Base-by-base conservation (phyloP, 2,113 vertebrate genomes). In the Mobula birostris region DNA sequence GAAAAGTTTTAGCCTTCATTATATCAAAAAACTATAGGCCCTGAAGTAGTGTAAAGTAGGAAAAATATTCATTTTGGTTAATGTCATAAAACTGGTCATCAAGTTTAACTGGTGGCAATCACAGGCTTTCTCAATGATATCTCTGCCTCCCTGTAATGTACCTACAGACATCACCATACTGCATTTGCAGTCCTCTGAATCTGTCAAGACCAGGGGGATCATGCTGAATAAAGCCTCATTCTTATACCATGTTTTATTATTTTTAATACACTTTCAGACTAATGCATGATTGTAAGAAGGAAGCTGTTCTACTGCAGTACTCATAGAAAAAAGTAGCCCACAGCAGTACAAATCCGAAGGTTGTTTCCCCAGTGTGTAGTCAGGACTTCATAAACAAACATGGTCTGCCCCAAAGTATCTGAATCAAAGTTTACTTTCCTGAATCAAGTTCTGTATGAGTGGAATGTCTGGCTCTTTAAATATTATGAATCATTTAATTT, bases 81-180 rank as follows among this genome's bases (percentile, higher is more conserved):
- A 87, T 48, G 56, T 61, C 29, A 87, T 87, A 87, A 87, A 87
- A 29, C 83, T 87, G 83, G 83, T 61, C 8, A 61, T 87, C 58
- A 87, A 87, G 56, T 87, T 56, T 61, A 87, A 56, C 83, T 61
- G 56, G 56, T 11, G 61, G 83, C 27, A 24, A 61, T 87, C 56
- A 6, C 24, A 48, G 48, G 21, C 8, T 56, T 48, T 85, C 21
- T 85, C 82, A 85, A 87, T 24, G 83, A 24, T 87, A 24, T 87
- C 56, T 87, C 21, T 48, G 48, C 48, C 48, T 56, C 83, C 61
- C 27, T 87, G 27, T 56, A 87, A 87, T 29, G 58, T 87, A 87
- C 56, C 61, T 87, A 24, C 27, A 85, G 82, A 58, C 83, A 61
- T 61, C 56, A 61, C 56, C 27, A 56, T 61, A 63, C 83, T 61